Percentiles rank a stretch among this genome's conserved stretches.
These are phyloP conservation scores for Plotosus lineatus DNA, from an alignment of 2,113 vertebrate genomes.

Conservation along the genomic window DNA sequence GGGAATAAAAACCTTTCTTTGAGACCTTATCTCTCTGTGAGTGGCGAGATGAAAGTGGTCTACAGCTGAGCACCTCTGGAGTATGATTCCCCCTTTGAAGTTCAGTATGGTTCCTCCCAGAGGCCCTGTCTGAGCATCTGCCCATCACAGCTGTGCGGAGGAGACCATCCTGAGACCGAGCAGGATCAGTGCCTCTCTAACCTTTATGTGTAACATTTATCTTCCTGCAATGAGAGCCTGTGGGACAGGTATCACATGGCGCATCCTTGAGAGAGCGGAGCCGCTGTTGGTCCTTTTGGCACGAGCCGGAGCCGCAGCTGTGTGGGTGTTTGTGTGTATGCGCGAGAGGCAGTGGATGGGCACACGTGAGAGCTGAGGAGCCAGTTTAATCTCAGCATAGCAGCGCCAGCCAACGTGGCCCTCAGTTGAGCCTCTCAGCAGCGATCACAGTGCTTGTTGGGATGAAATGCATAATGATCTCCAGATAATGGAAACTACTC, in stretches of 20 bases:
- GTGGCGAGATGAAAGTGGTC: conserved; percentile 31
- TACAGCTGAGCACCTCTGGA: conserved; percentile 27
- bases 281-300: conserved; percentile 25
- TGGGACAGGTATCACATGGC: conserved; percentile 33
- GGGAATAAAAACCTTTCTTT: background rate
- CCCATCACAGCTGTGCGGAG: conserved; percentile 32
- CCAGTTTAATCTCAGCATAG: conserved; percentile 65
- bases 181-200: conserved; percentile 13
- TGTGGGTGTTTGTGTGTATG: conserved; percentile 12
- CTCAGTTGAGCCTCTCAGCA: conserved; percentile 57
- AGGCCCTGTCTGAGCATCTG: conserved; percentile 44
- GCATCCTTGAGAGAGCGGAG: conserved; percentile 4
- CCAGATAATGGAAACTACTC: conserved; percentile 63
- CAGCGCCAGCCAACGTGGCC: conserved; percentile 58
- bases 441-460: conserved; percentile 63
- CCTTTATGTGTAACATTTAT: conserved; percentile 45
- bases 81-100: conserved; percentile 37
- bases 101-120: conserved; percentile 42
- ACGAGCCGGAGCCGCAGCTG: conserved; percentile 22
- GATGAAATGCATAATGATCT: conserved; percentile 68
- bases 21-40: background rate
- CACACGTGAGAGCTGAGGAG: conserved; percentile 47
- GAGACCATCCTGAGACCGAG: conserved; percentile 18
- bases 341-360: conserved; percentile 49
- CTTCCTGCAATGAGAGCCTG: conserved; percentile 21